Conservation (phyloP, 2,113 vertebrate species). For the Scortum barcoo region DNA sequence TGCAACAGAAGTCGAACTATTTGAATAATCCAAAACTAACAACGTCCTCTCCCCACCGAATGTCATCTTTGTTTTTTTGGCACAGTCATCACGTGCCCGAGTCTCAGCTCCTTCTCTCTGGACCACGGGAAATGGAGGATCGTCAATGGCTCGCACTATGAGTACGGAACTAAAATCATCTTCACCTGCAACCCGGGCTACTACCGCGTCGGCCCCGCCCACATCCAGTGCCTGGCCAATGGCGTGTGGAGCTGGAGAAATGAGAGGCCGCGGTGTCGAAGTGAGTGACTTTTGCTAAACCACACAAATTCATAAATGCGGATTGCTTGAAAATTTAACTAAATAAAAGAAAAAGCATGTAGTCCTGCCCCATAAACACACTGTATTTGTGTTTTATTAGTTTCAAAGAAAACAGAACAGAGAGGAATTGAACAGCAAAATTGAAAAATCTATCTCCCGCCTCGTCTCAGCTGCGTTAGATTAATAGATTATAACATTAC, state of each 20-base stretch:
- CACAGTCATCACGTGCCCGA: constrained; percentile 93
- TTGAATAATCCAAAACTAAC: constrained; percentile 35
- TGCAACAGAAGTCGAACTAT: constrained; percentile 10
- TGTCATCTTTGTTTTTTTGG: neutral
- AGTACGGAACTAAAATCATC: constrained; percentile 95
- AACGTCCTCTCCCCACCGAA: neutral
- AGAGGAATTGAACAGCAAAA: neutral
- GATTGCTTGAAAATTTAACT: neutral
- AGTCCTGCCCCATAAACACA: neutral
- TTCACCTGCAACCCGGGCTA: constrained; percentile 97
- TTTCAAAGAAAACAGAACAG: constrained; percentile 13
- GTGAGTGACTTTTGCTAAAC: constrained; percentile 78
- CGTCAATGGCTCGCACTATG: constrained; percentile 96
- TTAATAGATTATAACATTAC: constrained; percentile 3
- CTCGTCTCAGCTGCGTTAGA: neutral
- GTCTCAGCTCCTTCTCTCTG: constrained; percentile 95
- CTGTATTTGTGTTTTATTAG: neutral
- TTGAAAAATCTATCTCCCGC: neutral
- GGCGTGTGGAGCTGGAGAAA: constrained; percentile 98
- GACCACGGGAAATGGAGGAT: constrained; percentile 97
- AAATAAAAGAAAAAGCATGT: neutral
- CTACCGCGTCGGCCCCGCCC: constrained; percentile 93
- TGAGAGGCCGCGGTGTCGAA: constrained; percentile 93
- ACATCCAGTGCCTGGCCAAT: constrained; percentile 94
- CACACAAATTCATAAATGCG: neutral